Evolutionary conservation across 1,140 invertebrate species (phyloP).

Genomic region (Sesamia nonagrioides): DNA sequence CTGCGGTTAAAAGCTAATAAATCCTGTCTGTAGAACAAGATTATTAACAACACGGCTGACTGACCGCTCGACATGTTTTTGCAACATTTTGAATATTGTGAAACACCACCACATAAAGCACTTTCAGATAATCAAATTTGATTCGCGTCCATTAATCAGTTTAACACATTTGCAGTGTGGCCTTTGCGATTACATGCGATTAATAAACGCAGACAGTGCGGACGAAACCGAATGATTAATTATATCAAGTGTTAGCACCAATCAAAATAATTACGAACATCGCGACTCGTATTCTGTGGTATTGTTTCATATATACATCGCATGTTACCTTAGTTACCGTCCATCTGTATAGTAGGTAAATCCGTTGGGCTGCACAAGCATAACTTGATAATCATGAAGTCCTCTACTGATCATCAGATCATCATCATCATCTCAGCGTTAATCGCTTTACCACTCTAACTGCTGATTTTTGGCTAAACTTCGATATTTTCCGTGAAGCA

Average conservation of each 20-base stretch:
- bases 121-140: conserved; percentile 74
- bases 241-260: conserved; percentile 63
- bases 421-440: too few relatives aligned
- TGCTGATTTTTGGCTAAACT: too few relatives aligned
- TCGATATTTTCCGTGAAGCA: too few relatives aligned
- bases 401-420: background rate
- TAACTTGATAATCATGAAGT: conserved; percentile 1
- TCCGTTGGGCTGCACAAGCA: conserved; percentile 26
- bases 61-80: conserved; percentile 50
- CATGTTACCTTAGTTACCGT: background rate
- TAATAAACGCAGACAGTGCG: conserved; percentile 62
- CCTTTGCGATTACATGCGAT: conserved; percentile 63
- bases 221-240: conserved; percentile 78
- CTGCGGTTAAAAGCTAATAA: conserved; percentile 62
- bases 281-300: conserved; percentile 50
- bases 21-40: conserved; percentile 56
- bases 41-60: conserved; percentile 55
- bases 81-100: conserved; percentile 52
- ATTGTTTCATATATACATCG: conserved; percentile 57
- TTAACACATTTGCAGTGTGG: conserved; percentile 75
- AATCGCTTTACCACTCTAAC: too few relatives aligned
- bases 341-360: background rate
- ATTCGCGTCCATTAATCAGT: conserved; percentile 78
- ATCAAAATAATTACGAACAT: conserved; percentile 72
- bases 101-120: conserved; percentile 52